A percentile compares a stretch with the other conserved stretches of the same genome.
Evolutionary conservation across 2,888 invertebrate species (phyloP).

Genomic region (Dynastes hyllus): DNA sequence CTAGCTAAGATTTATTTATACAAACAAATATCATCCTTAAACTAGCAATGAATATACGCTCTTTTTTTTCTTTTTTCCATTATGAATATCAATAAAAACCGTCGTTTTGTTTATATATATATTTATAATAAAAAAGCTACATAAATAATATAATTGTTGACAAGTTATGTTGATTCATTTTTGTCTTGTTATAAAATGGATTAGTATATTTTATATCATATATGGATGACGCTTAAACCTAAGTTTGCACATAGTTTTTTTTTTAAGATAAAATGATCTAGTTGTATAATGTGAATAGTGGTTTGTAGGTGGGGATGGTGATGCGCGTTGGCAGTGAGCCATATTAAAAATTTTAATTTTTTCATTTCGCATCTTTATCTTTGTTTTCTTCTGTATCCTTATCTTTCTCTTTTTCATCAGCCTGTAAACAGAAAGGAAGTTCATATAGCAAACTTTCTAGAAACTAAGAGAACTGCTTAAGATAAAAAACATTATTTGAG

Average conservation of each 20-base stretch:
- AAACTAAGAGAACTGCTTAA: neutral
- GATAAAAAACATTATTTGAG: neutral
- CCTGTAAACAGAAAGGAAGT: slow-evolving; percentile 72
- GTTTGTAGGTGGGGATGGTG: slow-evolving; percentile 46
- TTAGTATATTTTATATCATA: slow-evolving; percentile 61
- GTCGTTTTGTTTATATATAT: slow-evolving; percentile 53
- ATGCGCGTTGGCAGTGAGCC: slow-evolving; percentile 63
- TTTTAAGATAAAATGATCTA: slow-evolving; percentile 63
- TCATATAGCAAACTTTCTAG: no score
- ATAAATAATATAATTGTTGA: slow-evolving; percentile 65
- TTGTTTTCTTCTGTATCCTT: slow-evolving; percentile 81
- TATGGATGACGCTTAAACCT: slow-evolving; percentile 68
- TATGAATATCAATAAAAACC: slow-evolving; percentile 56
- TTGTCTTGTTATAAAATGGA: slow-evolving; percentile 60
- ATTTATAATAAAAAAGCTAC: slow-evolving; percentile 64
- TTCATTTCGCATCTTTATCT: slow-evolving; percentile 76
- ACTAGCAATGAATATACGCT: slow-evolving; percentile 69
- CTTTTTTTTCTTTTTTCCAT: slow-evolving; percentile 51
- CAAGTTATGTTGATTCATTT: slow-evolving; percentile 50
- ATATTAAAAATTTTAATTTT: slow-evolving; percentile 57
- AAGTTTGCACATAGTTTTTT: slow-evolving; percentile 68
- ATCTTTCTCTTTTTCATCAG: slow-evolving; percentile 82
- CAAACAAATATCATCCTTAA: slow-evolving; percentile 70
- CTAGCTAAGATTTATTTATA: slow-evolving; percentile 71
- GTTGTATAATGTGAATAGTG: slow-evolving; percentile 51